phyloP scores from a whole-genome alignment of 1,140 invertebrate species.

The Batillaria attramentaria region DNA sequence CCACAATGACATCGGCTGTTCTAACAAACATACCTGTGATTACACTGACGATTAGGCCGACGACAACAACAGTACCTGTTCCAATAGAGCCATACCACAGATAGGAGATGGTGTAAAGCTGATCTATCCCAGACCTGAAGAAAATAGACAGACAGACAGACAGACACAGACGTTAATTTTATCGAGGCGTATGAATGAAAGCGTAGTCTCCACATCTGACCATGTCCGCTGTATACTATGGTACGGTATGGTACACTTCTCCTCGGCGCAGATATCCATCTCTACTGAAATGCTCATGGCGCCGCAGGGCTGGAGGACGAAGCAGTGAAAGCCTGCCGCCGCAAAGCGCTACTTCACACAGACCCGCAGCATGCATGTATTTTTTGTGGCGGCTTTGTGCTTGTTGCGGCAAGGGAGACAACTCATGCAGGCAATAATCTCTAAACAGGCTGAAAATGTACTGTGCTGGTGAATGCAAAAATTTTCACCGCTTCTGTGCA shows the following conservation, averaged over 20 bases:
- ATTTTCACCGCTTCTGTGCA: too few relatives aligned
- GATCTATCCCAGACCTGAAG: slow-evolving; percentile 45
- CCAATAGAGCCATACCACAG: slow-evolving; percentile 85
- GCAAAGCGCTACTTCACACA: too few relatives aligned
- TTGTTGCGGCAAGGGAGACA: too few relatives aligned
- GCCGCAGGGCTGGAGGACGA: background rate
- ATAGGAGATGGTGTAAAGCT: slow-evolving; percentile 84
- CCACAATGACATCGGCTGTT: too few relatives aligned
- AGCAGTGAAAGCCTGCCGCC: background rate
- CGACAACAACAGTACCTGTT: slow-evolving; percentile 75
- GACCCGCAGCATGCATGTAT: too few relatives aligned
- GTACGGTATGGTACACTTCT: too few relatives aligned
- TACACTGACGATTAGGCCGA: slow-evolving; percentile 75
- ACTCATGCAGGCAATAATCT: too few relatives aligned
- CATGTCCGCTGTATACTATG: too few relatives aligned
- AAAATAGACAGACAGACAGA: background rate
- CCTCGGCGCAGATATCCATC: slow-evolving; percentile 39
- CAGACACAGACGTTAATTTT: background rate
- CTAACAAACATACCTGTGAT: background rate
- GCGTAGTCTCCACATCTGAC: background rate
- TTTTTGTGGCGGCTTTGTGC: too few relatives aligned
- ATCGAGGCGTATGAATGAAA: slow-evolving; percentile 15
- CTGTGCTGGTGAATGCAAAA: too few relatives aligned
- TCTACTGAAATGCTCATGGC: background rate
- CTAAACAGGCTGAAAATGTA: too few relatives aligned